Base-by-base conservation (phyloP, 2,113 vertebrate species). In the Antennarius striatus region DNA sequence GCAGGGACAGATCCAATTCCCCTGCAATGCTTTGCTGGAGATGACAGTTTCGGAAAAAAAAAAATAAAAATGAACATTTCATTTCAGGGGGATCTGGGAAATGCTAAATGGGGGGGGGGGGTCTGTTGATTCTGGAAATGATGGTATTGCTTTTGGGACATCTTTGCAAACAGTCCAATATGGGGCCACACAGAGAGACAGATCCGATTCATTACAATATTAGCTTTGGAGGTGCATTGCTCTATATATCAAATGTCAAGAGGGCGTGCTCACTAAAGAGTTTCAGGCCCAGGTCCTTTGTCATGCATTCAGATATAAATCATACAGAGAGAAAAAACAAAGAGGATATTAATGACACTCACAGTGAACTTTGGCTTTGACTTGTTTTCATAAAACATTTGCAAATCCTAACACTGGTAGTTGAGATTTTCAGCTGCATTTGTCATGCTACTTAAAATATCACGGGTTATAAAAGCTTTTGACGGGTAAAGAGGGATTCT, bases 11-110 rank as follows among this genome's bases (percentile, higher is more conserved):
- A 88, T 89, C 82, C 88, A 87, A 90, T 89, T 89, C 81, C 84
- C 82, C 56, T 8, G 68, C 79, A 72, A 84, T 74, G 83, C 84
- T 82, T 79, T 82, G 75, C 69, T 17, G 45, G 74, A 75, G 77
- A 88, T 86, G 80, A 82, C 77, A 63, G 81, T 74, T 68, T 70
- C 74, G 73, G 73, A 65, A 40, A 46, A 55, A 80, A n/a, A n/a
- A n/a, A n/a, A n/a, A n/a, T n/a, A n/a, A n/a, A n/a, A 87, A 85
- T 66, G 69, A 71, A 71, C 61, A 73, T 86, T 90, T 82, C 82
- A 87, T 89, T 89, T 79, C 77, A 72, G 71, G 82, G 32, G 86
- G 86, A 88, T 89, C 83, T 82, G 75, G 81, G 70, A 83, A 83
- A 84, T 86, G 81, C 63, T 79, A 86, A 85, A 88, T 80, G 56